Percentiles rank a stretch among this genome's conserved stretches.
phyloP scores from a whole-genome alignment of 1,140 invertebrate genomes.

The Neodiprion lecontei region DNA sequence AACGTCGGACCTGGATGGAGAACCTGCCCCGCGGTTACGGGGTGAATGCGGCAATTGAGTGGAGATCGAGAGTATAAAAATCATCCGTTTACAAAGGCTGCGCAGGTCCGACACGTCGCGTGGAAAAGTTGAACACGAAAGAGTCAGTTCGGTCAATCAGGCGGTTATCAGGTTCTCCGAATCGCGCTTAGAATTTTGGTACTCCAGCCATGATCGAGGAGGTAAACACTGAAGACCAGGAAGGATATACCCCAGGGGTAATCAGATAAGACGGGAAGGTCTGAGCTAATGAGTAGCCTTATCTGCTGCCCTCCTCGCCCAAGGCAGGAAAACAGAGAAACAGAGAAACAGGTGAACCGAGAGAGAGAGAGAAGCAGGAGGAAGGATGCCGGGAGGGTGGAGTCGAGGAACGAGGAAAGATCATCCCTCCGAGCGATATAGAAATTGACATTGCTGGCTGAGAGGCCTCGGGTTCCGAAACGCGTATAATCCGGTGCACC shows the following conservation, averaged over 20 bases:
- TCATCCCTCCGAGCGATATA: neutral
- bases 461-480: neutral
- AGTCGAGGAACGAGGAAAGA: neutral
- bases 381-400: neutral
- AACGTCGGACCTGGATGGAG: neutral
- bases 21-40: neutral
- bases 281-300: slow-evolving; percentile 7
- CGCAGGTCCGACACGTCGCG: too few species aligned
- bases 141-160: too few species aligned
- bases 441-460: neutral
- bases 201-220: too few species aligned
- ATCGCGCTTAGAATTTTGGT: too few species aligned
- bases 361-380: neutral
- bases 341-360: neutral
- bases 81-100: too few species aligned
- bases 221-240: neutral
- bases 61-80: too few species aligned
- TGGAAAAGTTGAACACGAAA: neutral
- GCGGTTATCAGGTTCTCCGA: too few species aligned
- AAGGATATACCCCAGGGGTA: neutral
- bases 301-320: neutral
- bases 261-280: neutral
- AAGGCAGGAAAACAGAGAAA: neutral
- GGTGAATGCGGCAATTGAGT: too few species aligned
- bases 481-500: too few species aligned